Conservation (phyloP, 2,888 invertebrate species). For the Unio delphinus region DNA sequence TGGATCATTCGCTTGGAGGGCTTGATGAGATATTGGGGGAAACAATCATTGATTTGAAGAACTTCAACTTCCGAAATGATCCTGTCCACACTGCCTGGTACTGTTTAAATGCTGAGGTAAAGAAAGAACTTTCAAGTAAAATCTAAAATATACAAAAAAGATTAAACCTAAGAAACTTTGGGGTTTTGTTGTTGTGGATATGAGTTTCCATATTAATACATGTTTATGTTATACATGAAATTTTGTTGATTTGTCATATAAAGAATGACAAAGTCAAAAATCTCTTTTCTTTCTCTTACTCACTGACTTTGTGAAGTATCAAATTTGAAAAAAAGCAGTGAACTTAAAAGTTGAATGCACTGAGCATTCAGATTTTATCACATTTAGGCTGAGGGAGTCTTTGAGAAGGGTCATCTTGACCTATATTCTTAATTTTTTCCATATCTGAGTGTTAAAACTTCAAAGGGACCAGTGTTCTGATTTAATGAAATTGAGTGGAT, state of each 20-base stretch:
- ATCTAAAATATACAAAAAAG: not conserved
- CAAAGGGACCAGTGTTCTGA: too few relatives aligned
- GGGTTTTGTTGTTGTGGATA: not conserved
- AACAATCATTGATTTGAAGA: slow-evolving; percentile 48
- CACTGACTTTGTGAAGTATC: too few relatives aligned
- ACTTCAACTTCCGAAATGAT: slow-evolving; percentile 51
- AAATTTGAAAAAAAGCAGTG: too few relatives aligned
- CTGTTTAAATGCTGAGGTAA: slow-evolving; percentile 61
- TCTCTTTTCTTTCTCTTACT: too few relatives aligned
- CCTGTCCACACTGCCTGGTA: slow-evolving; percentile 62
- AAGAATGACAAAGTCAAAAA: not conserved
- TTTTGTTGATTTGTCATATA: not conserved
- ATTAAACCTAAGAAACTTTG: too few relatives aligned
- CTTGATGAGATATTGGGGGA: slow-evolving; percentile 65
- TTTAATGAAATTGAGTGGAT: too few relatives aligned
- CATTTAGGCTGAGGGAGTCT: too few relatives aligned
- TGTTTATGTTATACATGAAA: not conserved
- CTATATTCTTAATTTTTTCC: too few relatives aligned
- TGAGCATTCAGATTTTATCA: too few relatives aligned
- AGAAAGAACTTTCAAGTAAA: not conserved
- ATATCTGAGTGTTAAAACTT: too few relatives aligned
- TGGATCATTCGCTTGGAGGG: slow-evolving; percentile 57
- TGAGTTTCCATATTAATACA: not conserved
- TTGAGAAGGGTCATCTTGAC: too few relatives aligned
- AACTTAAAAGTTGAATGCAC: too few relatives aligned